phyloP scores from a whole-genome alignment of 2,888 invertebrate species.

The Brachylomia viminalis region DNA sequence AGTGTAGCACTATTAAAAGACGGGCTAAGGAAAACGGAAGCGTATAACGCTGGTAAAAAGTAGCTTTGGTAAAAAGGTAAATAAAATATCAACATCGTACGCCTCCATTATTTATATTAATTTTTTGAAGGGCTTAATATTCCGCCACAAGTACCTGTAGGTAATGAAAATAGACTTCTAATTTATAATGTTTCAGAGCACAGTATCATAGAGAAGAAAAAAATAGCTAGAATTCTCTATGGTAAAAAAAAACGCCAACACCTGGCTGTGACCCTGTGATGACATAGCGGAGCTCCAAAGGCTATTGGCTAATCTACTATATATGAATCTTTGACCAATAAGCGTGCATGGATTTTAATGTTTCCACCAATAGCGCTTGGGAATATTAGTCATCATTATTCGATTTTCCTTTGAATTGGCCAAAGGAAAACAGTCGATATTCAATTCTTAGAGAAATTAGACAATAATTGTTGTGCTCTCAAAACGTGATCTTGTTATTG shows the following conservation, averaged over 20 bases:
- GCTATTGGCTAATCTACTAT: slow-evolving; percentile 22
- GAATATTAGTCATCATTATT: slow-evolving; percentile 45
- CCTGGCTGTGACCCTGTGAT: not conserved
- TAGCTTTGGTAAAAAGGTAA: too few species aligned
- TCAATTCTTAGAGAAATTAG: slow-evolving; percentile 24
- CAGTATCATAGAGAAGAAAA: not conserved
- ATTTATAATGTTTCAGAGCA: too few species aligned
- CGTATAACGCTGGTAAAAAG: too few species aligned
- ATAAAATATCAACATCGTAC: too few species aligned
- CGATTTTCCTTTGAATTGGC: not conserved
- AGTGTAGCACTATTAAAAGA: too few species aligned
- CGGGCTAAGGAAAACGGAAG: too few species aligned
- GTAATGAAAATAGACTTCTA: too few species aligned
- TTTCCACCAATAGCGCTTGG: slow-evolving; percentile 27
- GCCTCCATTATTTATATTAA: too few species aligned
- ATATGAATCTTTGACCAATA: not conserved
- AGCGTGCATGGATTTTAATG: fast-evolving
- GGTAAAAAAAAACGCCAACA: not conserved
- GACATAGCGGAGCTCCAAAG: too few species aligned
- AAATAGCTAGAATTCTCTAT: slow-evolving; percentile 9
- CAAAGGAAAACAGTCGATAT: slow-evolving; percentile 52
- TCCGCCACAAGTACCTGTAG: too few species aligned
- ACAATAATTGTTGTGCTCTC: slow-evolving; percentile 34
- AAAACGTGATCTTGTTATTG: slow-evolving; percentile 7
- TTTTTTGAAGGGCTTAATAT: too few species aligned